Evolutionary conservation across 2,888 invertebrate genomes (phyloP).

Genomic region (Lissocephala sabroskyi): DNA sequence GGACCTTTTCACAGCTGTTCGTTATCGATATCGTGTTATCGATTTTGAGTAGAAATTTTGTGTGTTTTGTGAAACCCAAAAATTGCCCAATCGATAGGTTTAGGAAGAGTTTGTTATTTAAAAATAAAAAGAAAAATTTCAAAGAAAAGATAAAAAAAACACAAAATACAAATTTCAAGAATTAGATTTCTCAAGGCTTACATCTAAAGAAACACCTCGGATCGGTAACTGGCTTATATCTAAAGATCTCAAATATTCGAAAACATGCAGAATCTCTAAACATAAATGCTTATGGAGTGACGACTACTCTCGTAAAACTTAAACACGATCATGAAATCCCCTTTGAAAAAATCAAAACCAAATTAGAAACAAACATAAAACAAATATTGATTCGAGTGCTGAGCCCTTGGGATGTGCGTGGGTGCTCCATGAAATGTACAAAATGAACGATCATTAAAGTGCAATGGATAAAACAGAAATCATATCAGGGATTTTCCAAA

Average conservation of each 20-base stretch:
- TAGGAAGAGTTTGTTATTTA: constrained; percentile 1
- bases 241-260: no score
- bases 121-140: constrained; percentile 8
- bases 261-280: no score
- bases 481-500: constrained; percentile 17
- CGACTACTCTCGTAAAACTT: no score
- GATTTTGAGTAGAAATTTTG: constrained; percentile 3
- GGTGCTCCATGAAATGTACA: constrained; percentile 42
- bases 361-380: constrained; percentile 17
- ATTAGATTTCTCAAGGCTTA: no score
- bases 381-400: constrained; percentile 5
- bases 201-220: no score
- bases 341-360: neutral
- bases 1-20: constrained; percentile 76
- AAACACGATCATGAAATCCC: no score
- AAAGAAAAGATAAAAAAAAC: constrained; percentile 8
- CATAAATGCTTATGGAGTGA: no score
- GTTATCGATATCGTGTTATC: constrained; percentile 14
- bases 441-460: constrained; percentile 27
- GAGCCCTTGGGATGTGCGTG: constrained; percentile 2
- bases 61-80: constrained; percentile 1
- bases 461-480: constrained; percentile 17
- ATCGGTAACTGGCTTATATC: no score
- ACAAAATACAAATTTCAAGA: constrained; percentile 4
- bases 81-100: constrained; percentile 1